phyloP scores from a whole-genome alignment of 2,113 vertebrate species.

The Micronycteris hirsuta region DNA sequence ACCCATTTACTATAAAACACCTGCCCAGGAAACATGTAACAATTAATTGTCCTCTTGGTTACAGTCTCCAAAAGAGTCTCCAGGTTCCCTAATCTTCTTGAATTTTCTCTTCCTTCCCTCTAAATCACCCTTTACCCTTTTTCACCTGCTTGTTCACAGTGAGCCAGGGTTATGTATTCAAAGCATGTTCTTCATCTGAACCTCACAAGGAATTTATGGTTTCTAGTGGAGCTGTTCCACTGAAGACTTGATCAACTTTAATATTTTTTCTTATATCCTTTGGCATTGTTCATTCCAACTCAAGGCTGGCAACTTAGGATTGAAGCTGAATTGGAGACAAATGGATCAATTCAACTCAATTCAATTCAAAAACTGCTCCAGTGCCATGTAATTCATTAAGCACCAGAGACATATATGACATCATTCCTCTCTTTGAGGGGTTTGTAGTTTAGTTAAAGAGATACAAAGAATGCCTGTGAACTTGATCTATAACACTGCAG shows the following conservation, averaged over 20 bases:
- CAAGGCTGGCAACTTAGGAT: conserved; percentile 1
- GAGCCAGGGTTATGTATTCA: conserved; percentile 42
- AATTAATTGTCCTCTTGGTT: conserved; percentile 1
- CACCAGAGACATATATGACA: not conserved
- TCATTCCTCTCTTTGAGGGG: not conserved
- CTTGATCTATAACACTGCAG: not conserved
- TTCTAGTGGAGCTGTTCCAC: conserved; percentile 15
- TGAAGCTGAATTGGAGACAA: not conserved
- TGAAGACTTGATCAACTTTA: conserved; percentile 45
- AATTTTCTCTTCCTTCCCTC: conserved; percentile 35
- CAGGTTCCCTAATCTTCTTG: conserved; percentile 12
- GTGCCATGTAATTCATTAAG: not conserved
- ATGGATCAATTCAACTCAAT: conserved; percentile 10
- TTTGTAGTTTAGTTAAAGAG: conserved; percentile 10
- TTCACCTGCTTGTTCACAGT: not conserved
- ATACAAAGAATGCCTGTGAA: not conserved
- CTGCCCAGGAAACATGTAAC: conserved; percentile 26
- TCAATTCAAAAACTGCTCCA: not conserved
- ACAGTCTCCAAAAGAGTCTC: conserved; percentile 40
- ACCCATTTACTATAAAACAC: not conserved
- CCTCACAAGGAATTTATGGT: conserved; percentile 4
- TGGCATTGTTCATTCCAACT: conserved; percentile 15
- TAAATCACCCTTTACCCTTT: conserved; percentile 43
- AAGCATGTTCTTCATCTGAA: not conserved
- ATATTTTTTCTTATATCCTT: conserved; percentile 46